A percentile compares a stretch with the other conserved stretches of the same genome.
Conservation (phyloP, 1,140 invertebrate species). For the Atta colombica region DNA sequence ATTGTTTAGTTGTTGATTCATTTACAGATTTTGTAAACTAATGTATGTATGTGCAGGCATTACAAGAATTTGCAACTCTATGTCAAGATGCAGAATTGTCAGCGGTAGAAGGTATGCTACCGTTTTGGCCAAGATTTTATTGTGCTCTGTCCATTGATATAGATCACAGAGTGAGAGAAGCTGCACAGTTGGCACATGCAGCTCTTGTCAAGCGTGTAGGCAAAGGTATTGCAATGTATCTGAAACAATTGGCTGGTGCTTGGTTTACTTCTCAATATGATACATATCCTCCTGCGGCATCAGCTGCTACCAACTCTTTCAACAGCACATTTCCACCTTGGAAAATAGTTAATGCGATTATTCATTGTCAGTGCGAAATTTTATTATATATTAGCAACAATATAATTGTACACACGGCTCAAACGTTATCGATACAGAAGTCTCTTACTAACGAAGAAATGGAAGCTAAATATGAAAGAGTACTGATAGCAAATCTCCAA, state of each 20-base stretch:
- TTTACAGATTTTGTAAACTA: conserved; percentile 21
- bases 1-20: not conserved
- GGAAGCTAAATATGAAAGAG: conserved; percentile 90
- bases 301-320: conserved; percentile 91
- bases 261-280: conserved; percentile 94
- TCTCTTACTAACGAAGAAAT: conserved; percentile 89
- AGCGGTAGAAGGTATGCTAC: conserved; percentile 89
- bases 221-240: conserved; percentile 91
- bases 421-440: conserved; percentile 86
- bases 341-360: conserved; percentile 91
- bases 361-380: conserved; percentile 93
- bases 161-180: conserved; percentile 93
- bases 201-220: conserved; percentile 90
- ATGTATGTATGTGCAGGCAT: conserved; percentile 87
- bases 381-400: conserved; percentile 91
- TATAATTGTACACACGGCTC: conserved; percentile 89
- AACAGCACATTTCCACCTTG: conserved; percentile 90
- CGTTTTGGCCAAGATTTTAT: conserved; percentile 93
- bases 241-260: conserved; percentile 91
- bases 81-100: conserved; percentile 89
- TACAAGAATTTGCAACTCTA: conserved; percentile 92
- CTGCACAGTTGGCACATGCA: conserved; percentile 90
- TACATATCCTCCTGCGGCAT: conserved; percentile 92
- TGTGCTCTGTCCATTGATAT: conserved; percentile 91
- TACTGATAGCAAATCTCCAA: conserved; percentile 90